Evolutionary conservation across 2,113 vertebrate species (phyloP).

Genomic region (Merops nubicus): DNA sequence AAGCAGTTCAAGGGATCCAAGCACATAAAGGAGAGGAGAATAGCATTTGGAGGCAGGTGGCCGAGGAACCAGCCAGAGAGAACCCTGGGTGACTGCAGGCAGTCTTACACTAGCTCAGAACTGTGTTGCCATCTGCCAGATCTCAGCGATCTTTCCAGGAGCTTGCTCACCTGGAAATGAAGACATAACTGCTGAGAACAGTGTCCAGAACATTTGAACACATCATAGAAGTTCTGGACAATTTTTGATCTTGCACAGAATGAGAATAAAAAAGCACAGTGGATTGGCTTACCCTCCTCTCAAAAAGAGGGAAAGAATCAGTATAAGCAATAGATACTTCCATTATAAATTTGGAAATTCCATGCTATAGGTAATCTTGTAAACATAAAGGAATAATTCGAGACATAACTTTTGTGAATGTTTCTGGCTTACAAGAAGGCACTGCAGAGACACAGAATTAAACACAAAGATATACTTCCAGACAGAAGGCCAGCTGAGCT

Average conservation of each 20-base stretch:
- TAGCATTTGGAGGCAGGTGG: not conserved
- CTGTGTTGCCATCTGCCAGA: not conserved
- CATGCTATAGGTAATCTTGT: not conserved
- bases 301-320: not conserved
- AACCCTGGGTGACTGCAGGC: not conserved
- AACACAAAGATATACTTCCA: not conserved
- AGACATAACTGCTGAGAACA: not conserved
- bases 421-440: not conserved
- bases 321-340: not conserved
- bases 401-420: not conserved
- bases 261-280: not conserved
- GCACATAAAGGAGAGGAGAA: not conserved
- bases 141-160: not conserved
- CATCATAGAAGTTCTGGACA: not conserved
- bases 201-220: not conserved
- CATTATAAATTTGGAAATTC: not conserved
- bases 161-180: not conserved
- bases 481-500: not conserved
- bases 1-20: not conserved
- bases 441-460: not conserved
- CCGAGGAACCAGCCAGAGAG: not conserved
- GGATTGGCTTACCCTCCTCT: not conserved
- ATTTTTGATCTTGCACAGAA: not conserved
- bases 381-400: not conserved
- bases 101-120: not conserved